Conservation (phyloP, 2,797 vertebrate genomes). For the Dromococcyx pavoninus region DNA sequence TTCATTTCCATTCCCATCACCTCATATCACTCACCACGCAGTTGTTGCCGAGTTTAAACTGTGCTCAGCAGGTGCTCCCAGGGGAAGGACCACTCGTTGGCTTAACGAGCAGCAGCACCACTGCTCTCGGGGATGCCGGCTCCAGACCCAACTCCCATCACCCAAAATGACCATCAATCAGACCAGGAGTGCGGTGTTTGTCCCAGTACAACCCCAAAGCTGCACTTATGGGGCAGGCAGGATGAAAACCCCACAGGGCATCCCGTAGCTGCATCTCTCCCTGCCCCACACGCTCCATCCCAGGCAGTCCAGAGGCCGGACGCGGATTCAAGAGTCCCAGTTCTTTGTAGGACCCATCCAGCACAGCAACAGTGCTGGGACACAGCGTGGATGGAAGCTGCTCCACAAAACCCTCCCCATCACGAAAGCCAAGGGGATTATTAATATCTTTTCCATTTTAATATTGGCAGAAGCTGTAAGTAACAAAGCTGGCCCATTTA, state of each 20-base stretch:
- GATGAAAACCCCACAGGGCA: not conserved
- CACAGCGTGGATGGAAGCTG: accelerated
- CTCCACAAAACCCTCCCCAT: not conserved
- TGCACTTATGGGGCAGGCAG: accelerated
- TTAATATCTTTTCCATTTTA: constrained; percentile 11
- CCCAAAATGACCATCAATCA: not conserved
- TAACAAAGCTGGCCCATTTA: constrained; percentile 32
- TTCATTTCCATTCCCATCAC: not conserved
- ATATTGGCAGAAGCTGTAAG: constrained; percentile 16
- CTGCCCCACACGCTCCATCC: accelerated
- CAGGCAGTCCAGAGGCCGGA: not conserved
- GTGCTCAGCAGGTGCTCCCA: not conserved
- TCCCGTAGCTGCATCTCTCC: not conserved
- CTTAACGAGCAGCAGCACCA: not conserved
- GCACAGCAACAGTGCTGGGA: accelerated
- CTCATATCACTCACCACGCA: not conserved
- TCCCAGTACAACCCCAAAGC: not conserved
- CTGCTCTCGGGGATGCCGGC: not conserved
- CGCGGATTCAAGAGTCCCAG: not conserved
- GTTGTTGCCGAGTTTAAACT: not conserved
- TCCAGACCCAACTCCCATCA: not conserved
- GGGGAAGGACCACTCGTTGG: accelerated
- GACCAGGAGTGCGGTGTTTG: accelerated
- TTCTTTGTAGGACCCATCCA: not conserved
- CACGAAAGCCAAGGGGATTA: not conserved